Percentiles rank a stretch among this genome's conserved stretches.
These are phyloP conservation scores for Rana temporaria DNA, from an alignment of 2,113 vertebrate species.

Conservation along the genomic window DNA sequence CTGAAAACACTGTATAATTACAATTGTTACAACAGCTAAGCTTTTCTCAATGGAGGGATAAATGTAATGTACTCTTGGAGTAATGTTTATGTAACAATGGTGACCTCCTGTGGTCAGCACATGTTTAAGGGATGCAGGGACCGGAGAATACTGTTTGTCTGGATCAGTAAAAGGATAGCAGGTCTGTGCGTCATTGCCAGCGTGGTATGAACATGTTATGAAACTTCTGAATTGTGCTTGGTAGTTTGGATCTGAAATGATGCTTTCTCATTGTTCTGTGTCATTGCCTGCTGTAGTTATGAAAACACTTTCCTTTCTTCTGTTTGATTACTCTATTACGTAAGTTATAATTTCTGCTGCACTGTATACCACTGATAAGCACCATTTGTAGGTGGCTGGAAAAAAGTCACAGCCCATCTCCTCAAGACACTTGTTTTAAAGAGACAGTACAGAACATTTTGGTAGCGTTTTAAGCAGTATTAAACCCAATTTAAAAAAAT, in stretches of 20 bases:
- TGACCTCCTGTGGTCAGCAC: constrained; percentile 55
- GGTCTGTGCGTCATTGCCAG: constrained; percentile 41
- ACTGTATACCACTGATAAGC: too few relatives aligned
- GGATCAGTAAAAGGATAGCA: not conserved
- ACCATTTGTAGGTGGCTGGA: too few relatives aligned
- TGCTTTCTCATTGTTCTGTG: not conserved
- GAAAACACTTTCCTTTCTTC: too few relatives aligned
- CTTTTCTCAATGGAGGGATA: not conserved
- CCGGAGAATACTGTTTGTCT: not conserved
- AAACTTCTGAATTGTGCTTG: not conserved
- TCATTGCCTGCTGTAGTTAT: not conserved
- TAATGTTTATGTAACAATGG: constrained; percentile 54
- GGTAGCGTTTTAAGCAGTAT: too few relatives aligned
- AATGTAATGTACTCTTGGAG: not conserved
- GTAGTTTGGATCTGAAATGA: not conserved
- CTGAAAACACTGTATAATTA: not conserved
- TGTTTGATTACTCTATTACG: too few relatives aligned
- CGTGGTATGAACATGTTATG: constrained; percentile 1
- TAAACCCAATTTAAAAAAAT: too few relatives aligned
- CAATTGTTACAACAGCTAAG: not conserved
- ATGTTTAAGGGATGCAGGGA: constrained; percentile 11
- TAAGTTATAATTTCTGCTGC: too few relatives aligned
- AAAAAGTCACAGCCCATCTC: too few relatives aligned
- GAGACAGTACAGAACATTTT: too few relatives aligned
- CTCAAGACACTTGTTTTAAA: too few relatives aligned